A percentile compares a stretch with the other conserved stretches of the same genome.
Evolutionary conservation across 92 coral and sea anemone species (phyloP).

Genomic region (Porites evermanni): DNA sequence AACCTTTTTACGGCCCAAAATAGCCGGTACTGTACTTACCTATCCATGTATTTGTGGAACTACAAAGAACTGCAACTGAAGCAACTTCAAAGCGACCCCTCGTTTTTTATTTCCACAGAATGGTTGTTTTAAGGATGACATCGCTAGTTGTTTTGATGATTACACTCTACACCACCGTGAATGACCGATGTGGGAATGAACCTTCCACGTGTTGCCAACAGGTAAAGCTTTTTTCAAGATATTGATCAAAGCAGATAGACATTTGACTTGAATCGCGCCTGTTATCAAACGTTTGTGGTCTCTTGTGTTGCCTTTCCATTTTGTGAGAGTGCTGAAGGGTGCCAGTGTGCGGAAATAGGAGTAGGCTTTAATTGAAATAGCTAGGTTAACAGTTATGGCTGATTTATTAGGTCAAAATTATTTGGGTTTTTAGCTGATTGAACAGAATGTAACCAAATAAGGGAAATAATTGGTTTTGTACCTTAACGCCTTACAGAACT

Average conservation of each 20-base stretch:
- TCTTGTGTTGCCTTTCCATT: no score
- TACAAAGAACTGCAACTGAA: neutral
- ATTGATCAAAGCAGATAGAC: no score
- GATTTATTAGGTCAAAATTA: no score
- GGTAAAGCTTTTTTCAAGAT: conserved; percentile 9
- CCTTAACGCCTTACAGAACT: conserved; percentile 62
- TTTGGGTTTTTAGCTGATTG: no score
- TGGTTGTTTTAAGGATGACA: conserved; percentile 83
- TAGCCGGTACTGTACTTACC: neutral
- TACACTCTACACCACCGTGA: conserved; percentile 74
- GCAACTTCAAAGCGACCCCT: neutral
- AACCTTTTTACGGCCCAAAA: no score
- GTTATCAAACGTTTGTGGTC: no score
- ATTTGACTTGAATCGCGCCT: no score
- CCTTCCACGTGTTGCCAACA: conserved; percentile 49
- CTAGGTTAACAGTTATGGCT: no score
- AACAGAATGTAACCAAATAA: no score
- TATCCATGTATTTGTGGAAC: neutral
- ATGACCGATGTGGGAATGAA: conserved; percentile 27
- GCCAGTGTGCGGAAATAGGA: no score
- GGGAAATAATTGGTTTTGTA: neutral
- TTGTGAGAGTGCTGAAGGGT: no score
- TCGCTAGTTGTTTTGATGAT: conserved; percentile 84
- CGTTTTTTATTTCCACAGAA: conserved; percentile 44
- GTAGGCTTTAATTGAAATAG: no score